Evolutionary conservation across 2,888 invertebrate species (phyloP).

Genomic region (Ctena decussata): DNA sequence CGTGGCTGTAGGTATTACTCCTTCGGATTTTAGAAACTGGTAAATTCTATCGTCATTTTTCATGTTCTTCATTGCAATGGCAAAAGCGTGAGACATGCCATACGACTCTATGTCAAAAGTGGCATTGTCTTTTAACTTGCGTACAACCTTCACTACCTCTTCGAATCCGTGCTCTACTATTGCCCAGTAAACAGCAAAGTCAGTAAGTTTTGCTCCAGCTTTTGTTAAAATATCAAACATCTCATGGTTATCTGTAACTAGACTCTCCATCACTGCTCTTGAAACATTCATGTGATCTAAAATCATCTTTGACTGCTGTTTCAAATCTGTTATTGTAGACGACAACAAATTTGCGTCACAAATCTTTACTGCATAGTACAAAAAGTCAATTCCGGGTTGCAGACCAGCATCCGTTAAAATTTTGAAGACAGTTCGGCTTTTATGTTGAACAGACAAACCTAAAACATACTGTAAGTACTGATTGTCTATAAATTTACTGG

Average conservation of each 20-base stretch:
- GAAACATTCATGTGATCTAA: not conserved
- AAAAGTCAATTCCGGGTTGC: not conserved
- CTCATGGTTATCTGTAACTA: not conserved
- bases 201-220: not conserved
- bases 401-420: not conserved
- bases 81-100: not conserved
- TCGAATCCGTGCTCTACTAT: not conserved
- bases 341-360: not conserved
- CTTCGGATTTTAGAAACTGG: not conserved
- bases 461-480: not conserved
- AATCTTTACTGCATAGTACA: not conserved
- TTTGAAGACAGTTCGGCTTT: not conserved
- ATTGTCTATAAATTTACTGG: not conserved
- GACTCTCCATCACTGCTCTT: not conserved
- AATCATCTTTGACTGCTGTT: not conserved
- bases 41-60: not conserved
- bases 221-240: not conserved
- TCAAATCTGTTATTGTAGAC: not conserved
- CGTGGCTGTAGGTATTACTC: not conserved
- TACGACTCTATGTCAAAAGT: not conserved
- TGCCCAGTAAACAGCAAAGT: constrained; percentile 3
- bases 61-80: not conserved
- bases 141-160: not conserved
- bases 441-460: not conserved
- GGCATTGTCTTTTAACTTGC: not conserved